A percentile compares a stretch with the other conserved stretches of the same genome.
Evolutionary conservation across 2,113 vertebrate genomes (phyloP).

Genomic region (Neotoma lepida): DNA sequence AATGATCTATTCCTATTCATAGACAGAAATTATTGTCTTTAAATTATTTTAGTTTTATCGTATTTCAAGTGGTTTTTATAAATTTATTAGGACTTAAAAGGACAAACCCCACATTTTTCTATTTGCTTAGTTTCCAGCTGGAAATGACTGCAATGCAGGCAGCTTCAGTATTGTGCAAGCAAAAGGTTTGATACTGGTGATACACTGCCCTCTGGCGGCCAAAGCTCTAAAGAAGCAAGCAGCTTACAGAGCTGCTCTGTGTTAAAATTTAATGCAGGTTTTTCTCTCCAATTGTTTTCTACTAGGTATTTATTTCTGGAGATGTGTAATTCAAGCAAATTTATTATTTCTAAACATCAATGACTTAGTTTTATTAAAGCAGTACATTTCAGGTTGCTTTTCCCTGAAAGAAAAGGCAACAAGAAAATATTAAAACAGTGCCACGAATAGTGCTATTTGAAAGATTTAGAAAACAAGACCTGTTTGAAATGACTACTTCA

Average conservation of each 20-base stretch:
- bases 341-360: conserved; percentile 14
- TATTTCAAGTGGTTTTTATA: conserved; percentile 30
- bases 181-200: conserved; percentile 48
- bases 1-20: conserved; percentile 12
- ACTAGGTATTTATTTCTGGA: conserved; percentile 52
- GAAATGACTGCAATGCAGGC: neutral
- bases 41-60: conserved; percentile 27
- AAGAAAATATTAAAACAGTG: conserved; percentile 10
- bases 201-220: conserved; percentile 77
- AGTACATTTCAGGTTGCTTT: conserved; percentile 51
- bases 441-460: conserved; percentile 9
- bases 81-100: conserved; percentile 46
- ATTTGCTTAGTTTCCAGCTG: conserved; percentile 18
- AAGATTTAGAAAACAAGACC: conserved; percentile 42
- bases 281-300: conserved; percentile 12
- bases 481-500: conserved; percentile 34
- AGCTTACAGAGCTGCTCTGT: neutral
- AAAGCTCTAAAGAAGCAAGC: neutral
- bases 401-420: neutral
- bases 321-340: neutral
- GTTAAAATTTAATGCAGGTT: conserved; percentile 30
- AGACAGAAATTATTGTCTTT: conserved; percentile 17
- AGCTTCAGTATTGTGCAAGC: neutral
- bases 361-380: conserved; percentile 43
- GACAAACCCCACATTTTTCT: neutral